These are phyloP conservation scores for Eucidaris tribuloides DNA, from an alignment of 35 echinoderm and acorn worm genomes.

Conservation along the genomic window DNA sequence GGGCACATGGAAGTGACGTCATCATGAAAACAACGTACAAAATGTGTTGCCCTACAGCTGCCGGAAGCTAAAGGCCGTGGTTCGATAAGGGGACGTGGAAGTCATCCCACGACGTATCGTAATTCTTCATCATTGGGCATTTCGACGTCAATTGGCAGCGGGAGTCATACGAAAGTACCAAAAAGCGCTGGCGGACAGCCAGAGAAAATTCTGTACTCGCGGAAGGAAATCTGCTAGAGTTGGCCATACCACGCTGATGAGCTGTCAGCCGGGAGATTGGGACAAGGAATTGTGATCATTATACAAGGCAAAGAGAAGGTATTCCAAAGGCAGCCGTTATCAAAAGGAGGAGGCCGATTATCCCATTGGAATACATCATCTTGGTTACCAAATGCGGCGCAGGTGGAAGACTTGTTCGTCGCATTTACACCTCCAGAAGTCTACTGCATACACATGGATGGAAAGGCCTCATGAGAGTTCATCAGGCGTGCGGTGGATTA, in stretches of 20 bases:
- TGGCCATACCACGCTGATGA: constrained; percentile 18
- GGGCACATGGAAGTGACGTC: too few relatives aligned
- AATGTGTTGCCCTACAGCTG: too few relatives aligned
- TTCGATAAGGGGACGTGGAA: background rate
- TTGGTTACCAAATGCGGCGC: constrained; percentile 29
- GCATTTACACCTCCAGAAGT: constrained; percentile 73
- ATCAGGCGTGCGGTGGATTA: constrained; percentile 17
- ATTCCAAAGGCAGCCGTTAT: constrained; percentile 25
- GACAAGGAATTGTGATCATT: constrained; percentile 35
- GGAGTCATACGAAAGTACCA: constrained; percentile 1
- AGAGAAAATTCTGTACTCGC: background rate
- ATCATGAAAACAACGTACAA: too few relatives aligned
- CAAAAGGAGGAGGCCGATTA: constrained; percentile 24
- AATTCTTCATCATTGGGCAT: constrained; percentile 16
- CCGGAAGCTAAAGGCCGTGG: background rate
- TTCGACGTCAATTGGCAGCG: constrained; percentile 45
- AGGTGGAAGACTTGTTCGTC: constrained; percentile 52
- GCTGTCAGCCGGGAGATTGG: background rate
- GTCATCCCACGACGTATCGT: background rate
- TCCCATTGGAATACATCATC: constrained; percentile 57
- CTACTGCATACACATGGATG: constrained; percentile 72
- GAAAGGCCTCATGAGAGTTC: constrained; percentile 15
- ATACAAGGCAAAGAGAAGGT: constrained; percentile 10
- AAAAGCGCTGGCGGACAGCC: background rate
- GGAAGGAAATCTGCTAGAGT: background rate